phyloP scores from a whole-genome alignment of 2,888 invertebrate species.

The Aspidiotus destructor region DNA sequence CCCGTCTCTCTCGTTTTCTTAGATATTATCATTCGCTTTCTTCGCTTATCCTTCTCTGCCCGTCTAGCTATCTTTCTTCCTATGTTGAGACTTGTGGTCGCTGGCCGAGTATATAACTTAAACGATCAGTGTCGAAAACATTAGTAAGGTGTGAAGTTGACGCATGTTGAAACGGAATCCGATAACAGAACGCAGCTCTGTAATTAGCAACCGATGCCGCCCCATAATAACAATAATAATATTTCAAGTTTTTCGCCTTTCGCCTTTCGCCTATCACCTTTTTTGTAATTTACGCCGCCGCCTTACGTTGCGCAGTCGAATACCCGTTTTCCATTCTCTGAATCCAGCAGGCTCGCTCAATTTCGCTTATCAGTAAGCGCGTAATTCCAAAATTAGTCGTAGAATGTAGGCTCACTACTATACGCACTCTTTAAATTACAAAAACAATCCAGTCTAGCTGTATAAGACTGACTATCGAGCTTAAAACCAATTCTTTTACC shows the following conservation, averaged over 20 bases:
- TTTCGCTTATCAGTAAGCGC: too few species aligned
- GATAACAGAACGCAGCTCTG: slow-evolving; percentile 29
- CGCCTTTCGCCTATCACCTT: slow-evolving; percentile 25
- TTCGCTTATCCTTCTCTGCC: background rate
- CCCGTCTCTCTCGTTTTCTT: background rate
- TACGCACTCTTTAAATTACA: too few species aligned
- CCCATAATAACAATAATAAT: slow-evolving; percentile 30
- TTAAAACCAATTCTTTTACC: too few species aligned
- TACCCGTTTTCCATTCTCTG: background rate
- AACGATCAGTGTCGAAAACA: slow-evolving; percentile 33
- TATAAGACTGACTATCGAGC: too few species aligned
- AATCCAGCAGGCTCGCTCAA: slow-evolving; percentile 5
- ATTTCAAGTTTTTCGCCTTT: slow-evolving; percentile 32
- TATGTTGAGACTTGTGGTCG: background rate
- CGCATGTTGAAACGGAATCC: slow-evolving; percentile 32
- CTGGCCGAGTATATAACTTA: slow-evolving; percentile 16
- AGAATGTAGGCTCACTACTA: too few species aligned
- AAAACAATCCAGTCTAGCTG: too few species aligned
- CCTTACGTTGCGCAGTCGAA: background rate
- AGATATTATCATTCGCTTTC: background rate
- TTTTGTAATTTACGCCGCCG: slow-evolving; percentile 32
- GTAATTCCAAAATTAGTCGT: too few species aligned
- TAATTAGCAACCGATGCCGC: slow-evolving; percentile 29
- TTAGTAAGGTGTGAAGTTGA: slow-evolving; percentile 33
- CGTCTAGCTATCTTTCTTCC: slow-evolving; percentile 16